Percentiles rank a stretch among this genome's conserved stretches.
phyloP scores from a whole-genome alignment of 2,797 vertebrate species.

The Gobio occitaniae region DNA sequence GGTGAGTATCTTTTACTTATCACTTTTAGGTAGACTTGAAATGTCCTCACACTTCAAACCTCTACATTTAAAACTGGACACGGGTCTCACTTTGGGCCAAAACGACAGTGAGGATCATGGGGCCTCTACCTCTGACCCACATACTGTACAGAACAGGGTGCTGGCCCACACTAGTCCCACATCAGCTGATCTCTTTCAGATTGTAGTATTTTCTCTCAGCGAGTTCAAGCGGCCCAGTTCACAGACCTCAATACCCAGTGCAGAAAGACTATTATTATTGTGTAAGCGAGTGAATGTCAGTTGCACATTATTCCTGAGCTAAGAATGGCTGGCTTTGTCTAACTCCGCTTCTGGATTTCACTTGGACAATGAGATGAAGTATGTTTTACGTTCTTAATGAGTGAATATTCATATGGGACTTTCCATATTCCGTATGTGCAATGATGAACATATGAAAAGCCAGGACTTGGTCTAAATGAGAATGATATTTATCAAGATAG shows the following conservation, averaged over 20 bases:
- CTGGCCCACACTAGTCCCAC: conserved; percentile 3
- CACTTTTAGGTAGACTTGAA: neutral
- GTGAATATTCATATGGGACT: conserved; percentile 6
- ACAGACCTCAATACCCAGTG: conserved; percentile 7
- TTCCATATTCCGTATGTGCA: neutral
- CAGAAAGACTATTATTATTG: conserved; percentile 37
- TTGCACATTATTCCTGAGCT: conserved; percentile 19
- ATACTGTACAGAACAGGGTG: conserved; percentile 24
- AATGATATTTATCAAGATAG: neutral
- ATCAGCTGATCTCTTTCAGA: conserved; percentile 26
- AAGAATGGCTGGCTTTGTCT: conserved; percentile 40
- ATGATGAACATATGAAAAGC: neutral
- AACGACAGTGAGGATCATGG: neutral
- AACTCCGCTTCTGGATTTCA: conserved; percentile 24
- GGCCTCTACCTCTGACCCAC: conserved; percentile 43
- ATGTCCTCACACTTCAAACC: neutral
- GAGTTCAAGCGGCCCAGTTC: conserved; percentile 17
- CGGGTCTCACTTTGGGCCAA: neutral
- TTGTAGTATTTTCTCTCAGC: conserved; percentile 8
- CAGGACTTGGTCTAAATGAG: neutral
- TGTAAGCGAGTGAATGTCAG: neutral
- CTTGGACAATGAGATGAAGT: conserved; percentile 1
- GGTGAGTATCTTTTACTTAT: neutral
- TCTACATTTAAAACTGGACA: neutral
- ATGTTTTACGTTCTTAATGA: conserved; percentile 29